Base-by-base conservation (phyloP, 2,113 vertebrate genomes). In the Actinemys pallida region DNA sequence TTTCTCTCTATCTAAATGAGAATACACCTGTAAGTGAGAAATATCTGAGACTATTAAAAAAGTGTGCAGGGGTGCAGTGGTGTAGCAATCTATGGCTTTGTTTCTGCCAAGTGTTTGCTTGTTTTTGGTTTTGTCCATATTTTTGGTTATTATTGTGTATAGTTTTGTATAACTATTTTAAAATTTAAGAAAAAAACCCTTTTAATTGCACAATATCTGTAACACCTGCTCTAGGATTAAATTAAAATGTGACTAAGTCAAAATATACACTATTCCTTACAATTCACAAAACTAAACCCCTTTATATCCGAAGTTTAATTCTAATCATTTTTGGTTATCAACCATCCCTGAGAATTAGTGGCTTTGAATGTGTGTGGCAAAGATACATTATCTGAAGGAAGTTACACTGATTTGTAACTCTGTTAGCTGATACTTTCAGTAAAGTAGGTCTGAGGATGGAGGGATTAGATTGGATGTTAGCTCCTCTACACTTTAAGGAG, bases 141-240 rank as follows among this genome's bases (percentile, higher is more conserved):
- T 19, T 27, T 31, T 57, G 2, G 6, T 72, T 92, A 4, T 20
- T 52, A 17, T 25, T 24, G 87, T 4, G 75, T n/a, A 49, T 4
- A 52, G 13, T 22, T 86, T 57, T 81, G 47, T 10, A 65, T 35
- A 93, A 89, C 6, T 17, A 2, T 24, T 93, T 35, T 25, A 45
- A 24, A 42, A 89, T 84, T 81, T 86, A 83, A 89, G 92, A 89
- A 81, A 5, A 88, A 94, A 96, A 14, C 1, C 81, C 69, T 91
- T 53, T 84, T 94, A 45, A 84, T 11, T 31, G 20, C 54, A 81
- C 10, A 79, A 90, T 27, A 90, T 5, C 20, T 52, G 16, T 31
- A 85, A 6, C 56, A 83, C 35, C 50, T 65, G 27, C 81, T 8
- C 59, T 65, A 57, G 25, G 29, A 87, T 22, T 72, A 39, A 72